Base-by-base conservation (phyloP, 1,140 invertebrate species). In the Drosophila obscura region DNA sequence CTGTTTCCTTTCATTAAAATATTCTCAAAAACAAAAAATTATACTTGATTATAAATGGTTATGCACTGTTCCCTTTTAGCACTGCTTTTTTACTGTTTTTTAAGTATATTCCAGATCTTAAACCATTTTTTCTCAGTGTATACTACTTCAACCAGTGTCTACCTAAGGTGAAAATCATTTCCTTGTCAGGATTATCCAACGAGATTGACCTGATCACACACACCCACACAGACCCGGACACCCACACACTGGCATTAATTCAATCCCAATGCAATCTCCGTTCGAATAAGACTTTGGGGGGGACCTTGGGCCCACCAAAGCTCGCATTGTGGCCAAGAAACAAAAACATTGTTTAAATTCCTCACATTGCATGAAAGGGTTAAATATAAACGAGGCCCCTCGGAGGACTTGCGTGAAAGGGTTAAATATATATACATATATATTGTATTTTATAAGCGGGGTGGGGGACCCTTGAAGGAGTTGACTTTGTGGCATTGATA, bases 221-320 rank as follows among this genome's bases (percentile, higher is more conserved):
- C 35, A 13, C 13, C 11, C 35, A 52, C 31, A 35, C 41, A 19
- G 39, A 51, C 49, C 59, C 52, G 67, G 63, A 81, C 73, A 72
- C 55, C 77, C 53, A 52, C 65, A 59, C 63, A 88, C 35, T 13
- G 35, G 4, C 35, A 39, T 39, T 39, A 88, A 88, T 83, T 89
- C 76, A 88, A 88, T 89, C 78, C 71, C 76, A 83, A 77, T 80
- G 71, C 76, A 87, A 87, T 87, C 79, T 77, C 60, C 49, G 48
- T 45, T 41, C 49, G 51, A 46, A 49, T 22, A 61, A 35, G 31
- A 19, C 39, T 55, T 60, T 48, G 43, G 51, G 45, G 31, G 28
- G 28, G 11, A 4, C 35, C 35, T 39, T 11, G 35, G 35, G 35
- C 35, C 35, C 31, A 13, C 11, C 35, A 13, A 11, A 39, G 43